phyloP scores from a whole-genome alignment of 92 coral and sea anemone genomes.

The Virgularia gustaviana region DNA sequence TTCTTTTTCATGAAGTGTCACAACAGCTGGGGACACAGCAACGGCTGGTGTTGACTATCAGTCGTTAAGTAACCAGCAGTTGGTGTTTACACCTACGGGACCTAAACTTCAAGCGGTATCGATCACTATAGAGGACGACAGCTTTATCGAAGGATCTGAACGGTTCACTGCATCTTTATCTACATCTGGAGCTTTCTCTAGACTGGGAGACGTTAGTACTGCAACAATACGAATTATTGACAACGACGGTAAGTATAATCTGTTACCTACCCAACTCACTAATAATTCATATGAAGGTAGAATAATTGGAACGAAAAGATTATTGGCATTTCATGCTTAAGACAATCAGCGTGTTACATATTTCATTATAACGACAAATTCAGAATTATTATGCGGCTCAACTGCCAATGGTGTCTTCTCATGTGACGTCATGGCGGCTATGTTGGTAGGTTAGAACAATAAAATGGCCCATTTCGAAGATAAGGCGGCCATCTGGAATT shows the following conservation, averaged over 20 bases:
- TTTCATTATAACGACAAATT: too few species aligned
- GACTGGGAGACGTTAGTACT: conserved; percentile 14
- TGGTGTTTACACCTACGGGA: conserved; percentile 31
- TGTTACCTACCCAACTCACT: too few species aligned
- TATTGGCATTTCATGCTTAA: too few species aligned
- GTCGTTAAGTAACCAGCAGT: not conserved
- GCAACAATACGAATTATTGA: conserved; percentile 31
- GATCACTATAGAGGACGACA: conserved; percentile 13
- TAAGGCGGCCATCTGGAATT: too few species aligned
- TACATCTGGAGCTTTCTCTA: conserved; percentile 1
- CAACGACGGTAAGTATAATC: conserved; percentile 16
- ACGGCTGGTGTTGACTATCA: conserved; percentile 17
- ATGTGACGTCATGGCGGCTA: too few species aligned
- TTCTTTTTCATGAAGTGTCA: conserved; percentile 7
- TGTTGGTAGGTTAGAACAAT: too few species aligned
- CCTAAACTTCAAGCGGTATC: conserved; percentile 1
- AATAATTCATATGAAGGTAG: too few species aligned
- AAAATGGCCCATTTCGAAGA: too few species aligned
- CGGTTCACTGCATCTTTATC: conserved; percentile 20
- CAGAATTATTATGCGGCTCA: too few species aligned
- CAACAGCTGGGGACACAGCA: conserved; percentile 19
- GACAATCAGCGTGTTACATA: too few species aligned
- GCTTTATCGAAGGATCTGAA: conserved; percentile 20
- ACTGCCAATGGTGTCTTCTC: too few species aligned
- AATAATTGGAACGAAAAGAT: too few species aligned